Evolutionary conservation across 2,797 vertebrate genomes (phyloP), one percentile per base, ranked within the genome.

Genomic region (Molothrus ater): DNA sequence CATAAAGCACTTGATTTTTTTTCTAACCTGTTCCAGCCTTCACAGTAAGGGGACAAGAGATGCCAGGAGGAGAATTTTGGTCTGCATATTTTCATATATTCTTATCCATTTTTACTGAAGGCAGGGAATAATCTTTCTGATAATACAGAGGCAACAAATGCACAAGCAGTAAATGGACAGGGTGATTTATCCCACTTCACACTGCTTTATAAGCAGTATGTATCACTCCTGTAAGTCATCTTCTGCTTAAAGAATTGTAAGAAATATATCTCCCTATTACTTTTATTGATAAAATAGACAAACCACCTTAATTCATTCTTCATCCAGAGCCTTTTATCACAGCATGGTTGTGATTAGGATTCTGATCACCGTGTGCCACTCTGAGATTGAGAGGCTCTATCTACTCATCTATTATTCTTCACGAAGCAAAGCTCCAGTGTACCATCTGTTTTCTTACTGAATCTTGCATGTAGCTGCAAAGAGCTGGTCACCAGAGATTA

Each of bases 181-280:
- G 81, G 95, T 97, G 97, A 98, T 98, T 97, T 97, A 98, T 98
- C 89, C 96, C 95, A 95, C 96, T 98, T 97, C 96, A 96, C 61
- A 45, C 78, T 92, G 94, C 94, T 97, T 98, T 97, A 97, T 95
- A 98, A 97, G 95, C 96, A 94, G 87, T 96, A 96, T 97, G 91
- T 94, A 97, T 98, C 97, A 96, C 92, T 94, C 93, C 91, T 80
- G 45, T 81, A 96, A 96, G 96, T 87, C 50, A 4, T 91, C 96
- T 97, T 92, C 92, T 86, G 87, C 93, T 96, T 97, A 97, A 97
- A 97, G 97, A 98, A 98, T 97, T 95, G 90, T 95, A 92, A 96
- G 95, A 97, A 98, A 97, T 97, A 97, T 88, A 94, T 97, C 92
- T 98, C 86, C 56, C 96, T 95, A 97, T 97, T 98, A 97, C 94